phyloP scores from a whole-genome alignment of 2,888 invertebrate genomes.

The Thyatira batis region DNA sequence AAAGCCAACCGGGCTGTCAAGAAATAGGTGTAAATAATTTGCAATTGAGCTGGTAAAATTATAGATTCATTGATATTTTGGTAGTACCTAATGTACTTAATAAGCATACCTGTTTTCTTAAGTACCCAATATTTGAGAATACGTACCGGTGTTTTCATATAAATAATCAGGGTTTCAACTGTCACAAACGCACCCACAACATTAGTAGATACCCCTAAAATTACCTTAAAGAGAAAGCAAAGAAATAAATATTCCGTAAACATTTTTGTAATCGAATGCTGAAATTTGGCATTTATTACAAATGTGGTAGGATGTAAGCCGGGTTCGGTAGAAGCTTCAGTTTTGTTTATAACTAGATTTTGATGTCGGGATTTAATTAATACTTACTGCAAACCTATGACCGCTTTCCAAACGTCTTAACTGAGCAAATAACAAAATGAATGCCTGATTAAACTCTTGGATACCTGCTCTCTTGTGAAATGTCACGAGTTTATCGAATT shows the following conservation, averaged over 20 bases:
- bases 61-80: no score
- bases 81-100: no score
- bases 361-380: no score
- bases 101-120: no score
- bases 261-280: background rate
- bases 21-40: no score
- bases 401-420: constrained; percentile 34
- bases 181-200: constrained; percentile 46
- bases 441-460: constrained; percentile 40
- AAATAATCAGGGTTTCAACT: constrained; percentile 48
- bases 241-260: constrained; percentile 5
- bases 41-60: no score
- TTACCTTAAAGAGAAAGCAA: constrained; percentile 34
- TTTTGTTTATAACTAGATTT: no score
- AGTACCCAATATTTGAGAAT: background rate
- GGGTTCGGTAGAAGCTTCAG: no score
- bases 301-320: background rate
- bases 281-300: background rate
- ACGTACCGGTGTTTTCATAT: constrained; percentile 43
- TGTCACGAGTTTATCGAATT: constrained; percentile 44
- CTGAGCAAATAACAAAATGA: constrained; percentile 44
- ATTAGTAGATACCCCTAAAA: constrained; percentile 30
- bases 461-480: constrained; percentile 38
- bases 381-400: constrained; percentile 51
- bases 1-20: no score